phyloP scores from a whole-genome alignment of 2,113 vertebrate genomes.

The Festucalex cinctus region DNA sequence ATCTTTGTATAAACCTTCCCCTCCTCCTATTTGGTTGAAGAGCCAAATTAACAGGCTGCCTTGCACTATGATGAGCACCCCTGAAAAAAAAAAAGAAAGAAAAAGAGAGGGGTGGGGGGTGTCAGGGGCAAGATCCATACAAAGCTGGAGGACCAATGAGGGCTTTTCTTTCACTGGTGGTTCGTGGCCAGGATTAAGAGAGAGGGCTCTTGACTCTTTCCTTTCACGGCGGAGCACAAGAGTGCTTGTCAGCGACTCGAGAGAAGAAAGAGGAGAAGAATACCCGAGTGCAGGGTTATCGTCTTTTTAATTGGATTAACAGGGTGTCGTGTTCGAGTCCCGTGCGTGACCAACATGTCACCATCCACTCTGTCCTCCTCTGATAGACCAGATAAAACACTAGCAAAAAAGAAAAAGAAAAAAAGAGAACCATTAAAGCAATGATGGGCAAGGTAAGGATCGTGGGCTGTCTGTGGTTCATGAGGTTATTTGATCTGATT shows the following conservation, averaged over 20 bases:
- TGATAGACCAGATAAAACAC: neutral
- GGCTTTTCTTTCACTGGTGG: conserved; percentile 64
- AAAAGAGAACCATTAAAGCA: neutral
- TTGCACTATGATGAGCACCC: conserved; percentile 26
- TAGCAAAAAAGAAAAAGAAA: too few species aligned
- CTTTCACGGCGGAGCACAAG: conserved; percentile 62
- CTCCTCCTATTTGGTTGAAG: conserved; percentile 22
- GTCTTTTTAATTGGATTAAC: conserved; percentile 79
- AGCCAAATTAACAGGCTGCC: conserved; percentile 27
- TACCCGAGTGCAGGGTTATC: conserved; percentile 66
- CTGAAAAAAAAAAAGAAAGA: neutral
- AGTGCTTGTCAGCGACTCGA: conserved; percentile 66
- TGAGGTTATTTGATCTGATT: neutral
- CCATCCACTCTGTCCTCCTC: neutral
- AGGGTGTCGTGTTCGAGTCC: conserved; percentile 62
- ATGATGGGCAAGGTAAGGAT: neutral
- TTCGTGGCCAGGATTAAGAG: conserved; percentile 60
- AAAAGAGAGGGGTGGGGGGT: neutral
- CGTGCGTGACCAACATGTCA: conserved; percentile 48
- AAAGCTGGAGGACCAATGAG: conserved; percentile 55
- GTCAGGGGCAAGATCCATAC: conserved; percentile 23
- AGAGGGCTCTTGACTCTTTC: conserved; percentile 66
- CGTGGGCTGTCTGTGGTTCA: neutral
- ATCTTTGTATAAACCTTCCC: conserved; percentile 16
- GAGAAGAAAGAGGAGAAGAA: conserved; percentile 53